Evolutionary conservation across 2,113 vertebrate genomes (phyloP), one percentile per base, ranked within the genome.

Genomic region (Ictidomys tridecemlineatus): DNA sequence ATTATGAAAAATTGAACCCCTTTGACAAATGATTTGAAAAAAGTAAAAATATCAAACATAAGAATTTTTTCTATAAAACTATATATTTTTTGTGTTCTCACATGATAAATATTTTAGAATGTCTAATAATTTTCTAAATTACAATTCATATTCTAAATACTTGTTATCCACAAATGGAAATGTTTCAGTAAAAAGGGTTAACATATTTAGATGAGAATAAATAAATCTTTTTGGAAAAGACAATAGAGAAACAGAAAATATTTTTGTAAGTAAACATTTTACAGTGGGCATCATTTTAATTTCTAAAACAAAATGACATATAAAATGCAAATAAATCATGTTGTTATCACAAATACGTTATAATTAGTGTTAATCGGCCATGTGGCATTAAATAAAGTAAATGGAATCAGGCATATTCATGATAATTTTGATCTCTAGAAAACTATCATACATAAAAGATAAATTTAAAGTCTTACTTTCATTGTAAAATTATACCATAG

Each of bases 241-340:
- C 34, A 91, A 83, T 48, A 73, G 2, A 74, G 26, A 95, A 80
- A 69, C 4, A 63, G 13, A 53, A 85, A 87, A 39, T 14, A 0
- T 76, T 70, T 56, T 24, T 72, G 8, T 72, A 63, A 89, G 26
- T 30, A 85, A 72, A 83, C 18, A 56, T 65, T 76, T 3, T 4
- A 28, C 87, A 7, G 2, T 73, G 14, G 67, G 14, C 1, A 78
- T 84, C 10, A 56, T 72, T 53, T 82, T 26, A 79, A 17, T 45
- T 87, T 95, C 32, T 91, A 73, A 73, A 78, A 28, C 18, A 78
- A 76, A 85, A 95, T 86, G 7, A 78, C 65, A 78, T 39, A 84
- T 79, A 22, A 72, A 61, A 65, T 10, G 4, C 8, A 65, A 20
- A 74, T 30, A 83, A 58, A 42, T 45, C 45, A 88, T n/a, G 3